phyloP scores from a whole-genome alignment of 2,113 vertebrate genomes.

The Speoplatyrhinus poulsoni region DNA sequence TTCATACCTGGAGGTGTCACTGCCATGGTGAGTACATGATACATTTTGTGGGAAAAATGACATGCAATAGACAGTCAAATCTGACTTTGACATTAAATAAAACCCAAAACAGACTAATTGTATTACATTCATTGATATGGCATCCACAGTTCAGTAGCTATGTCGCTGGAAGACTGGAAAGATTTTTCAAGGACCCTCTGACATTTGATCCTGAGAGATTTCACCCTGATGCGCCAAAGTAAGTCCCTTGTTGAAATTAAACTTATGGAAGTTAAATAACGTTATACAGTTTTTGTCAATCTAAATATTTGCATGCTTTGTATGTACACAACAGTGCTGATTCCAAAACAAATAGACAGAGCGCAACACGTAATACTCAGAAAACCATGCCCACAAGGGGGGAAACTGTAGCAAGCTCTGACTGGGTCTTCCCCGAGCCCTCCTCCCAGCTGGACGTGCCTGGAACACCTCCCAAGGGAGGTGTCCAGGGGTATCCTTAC shows the following conservation, averaged over 20 bases:
- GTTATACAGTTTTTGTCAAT: too few relatives aligned
- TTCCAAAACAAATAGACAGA: too few relatives aligned
- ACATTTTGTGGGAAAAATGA: neutral
- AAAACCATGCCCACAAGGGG: too few relatives aligned
- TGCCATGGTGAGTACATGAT: conserved; percentile 41
- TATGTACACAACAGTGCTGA: too few relatives aligned
- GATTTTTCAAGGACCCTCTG: conserved; percentile 86
- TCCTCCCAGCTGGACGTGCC: too few relatives aligned
- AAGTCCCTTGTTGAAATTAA: conserved; percentile 47
- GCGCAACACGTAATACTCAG: too few relatives aligned
- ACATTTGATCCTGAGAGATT: conserved; percentile 91
- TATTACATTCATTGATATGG: neutral
- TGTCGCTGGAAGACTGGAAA: conserved; percentile 81
- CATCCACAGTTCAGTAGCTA: conserved; percentile 82
- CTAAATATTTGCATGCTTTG: too few relatives aligned
- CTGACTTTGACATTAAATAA: neutral
- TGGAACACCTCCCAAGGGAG: too few relatives aligned
- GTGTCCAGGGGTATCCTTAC: too few relatives aligned
- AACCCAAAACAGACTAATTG: neutral
- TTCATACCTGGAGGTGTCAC: conserved; percentile 70
- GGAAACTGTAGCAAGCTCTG: too few relatives aligned
- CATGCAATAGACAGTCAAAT: neutral
- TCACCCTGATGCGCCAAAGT: conserved; percentile 85
- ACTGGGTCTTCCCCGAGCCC: too few relatives aligned
- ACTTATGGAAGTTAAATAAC: too few relatives aligned